Conservation (phyloP, 2,797 vertebrate species). For the Fistularia commersonii region DNA sequence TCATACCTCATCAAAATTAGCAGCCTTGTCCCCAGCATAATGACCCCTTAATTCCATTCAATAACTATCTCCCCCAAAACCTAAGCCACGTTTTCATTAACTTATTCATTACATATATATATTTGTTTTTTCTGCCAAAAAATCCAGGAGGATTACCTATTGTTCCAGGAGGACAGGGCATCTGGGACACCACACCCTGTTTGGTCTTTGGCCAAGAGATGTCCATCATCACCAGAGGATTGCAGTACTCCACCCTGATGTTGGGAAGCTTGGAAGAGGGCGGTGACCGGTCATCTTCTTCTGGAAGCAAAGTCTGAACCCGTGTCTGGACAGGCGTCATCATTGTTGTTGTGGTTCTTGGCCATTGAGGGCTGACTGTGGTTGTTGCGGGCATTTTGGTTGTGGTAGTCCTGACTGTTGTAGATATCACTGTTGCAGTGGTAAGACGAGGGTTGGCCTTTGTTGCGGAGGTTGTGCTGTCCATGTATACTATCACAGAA, state of each 20-base stretch:
- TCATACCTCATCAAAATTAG: too few species aligned
- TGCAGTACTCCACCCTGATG: constrained; percentile 82
- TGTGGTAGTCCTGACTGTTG: constrained; percentile 62
- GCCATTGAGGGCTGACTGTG: constrained; percentile 60
- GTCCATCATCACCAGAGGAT: constrained; percentile 82
- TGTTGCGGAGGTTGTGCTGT: constrained; percentile 68
- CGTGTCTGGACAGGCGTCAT: constrained; percentile 29
- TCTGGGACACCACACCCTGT: constrained; percentile 83
- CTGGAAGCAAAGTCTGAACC: constrained; percentile 39
- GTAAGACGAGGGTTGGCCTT: constrained; percentile 59
- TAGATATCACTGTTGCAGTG: constrained; percentile 40
- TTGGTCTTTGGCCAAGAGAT: constrained; percentile 91
- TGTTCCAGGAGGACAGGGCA: constrained; percentile 87
- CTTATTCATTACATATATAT: too few species aligned
- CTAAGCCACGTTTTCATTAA: too few species aligned
- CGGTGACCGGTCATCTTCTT: constrained; percentile 66
- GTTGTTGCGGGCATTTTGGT: constrained; percentile 55
- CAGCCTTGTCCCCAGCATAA: too few species aligned
- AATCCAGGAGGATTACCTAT: constrained; percentile 73
- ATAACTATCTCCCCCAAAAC: too few species aligned
- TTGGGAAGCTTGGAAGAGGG: constrained; percentile 85
- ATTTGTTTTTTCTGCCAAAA: neutral
- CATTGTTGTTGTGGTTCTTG: constrained; percentile 73
- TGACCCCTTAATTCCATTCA: too few species aligned
- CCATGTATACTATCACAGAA: constrained; percentile 78